Evolutionary conservation across 1,140 invertebrate species (phyloP), one percentile per base, ranked within the genome.

Genomic region (Bombus impatiens): DNA sequence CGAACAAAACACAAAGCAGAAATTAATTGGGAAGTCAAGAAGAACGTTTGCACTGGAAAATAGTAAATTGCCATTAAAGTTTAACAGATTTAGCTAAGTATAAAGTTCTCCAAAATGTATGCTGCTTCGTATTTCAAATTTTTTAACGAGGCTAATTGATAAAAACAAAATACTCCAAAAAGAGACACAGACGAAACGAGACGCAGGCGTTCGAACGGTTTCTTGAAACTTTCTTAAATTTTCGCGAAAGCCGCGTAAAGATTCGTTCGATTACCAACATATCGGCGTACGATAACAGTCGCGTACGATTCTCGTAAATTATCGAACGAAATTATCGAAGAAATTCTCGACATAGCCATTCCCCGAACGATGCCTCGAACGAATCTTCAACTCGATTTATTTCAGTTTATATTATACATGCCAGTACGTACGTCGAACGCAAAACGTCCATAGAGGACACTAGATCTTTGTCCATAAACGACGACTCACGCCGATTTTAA

Each of bases 331-430:
- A 35, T 35, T 35, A 35, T 35, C 65, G 72, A 35, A 32, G 80
- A 88, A 77, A 40, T 37, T 67, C 74, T 53, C 37, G 42, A 22
- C 47, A 28, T 57, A 37, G 44, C 15, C 59, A 47, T 72, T 80
- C 40, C 57, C 42, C 72, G 65, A 85, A 84, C 53, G 71, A 77
- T 72, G 35, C 28, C 22, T 78, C 25, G 25, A 71, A n/a, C 67
- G 28, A 72, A 82, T 79, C 47, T 82, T 53, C 40, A 44, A 65
- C 72, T 44, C 62, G 18, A 22, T 53, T 53, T 53, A 53, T 53
- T 53, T 53, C 47, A n/a, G 37, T 67, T 88, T 84, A 88, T 74
- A 65, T 79, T 42, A 53, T 67, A 87, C n/a, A 10, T 25, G 28
- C 13, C 13, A 47, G 42, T 42, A 42, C 22, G 42, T 35, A 47